Evolutionary conservation across 2,797 vertebrate species (phyloP).

Genomic region (Enteromius treurensis): DNA sequence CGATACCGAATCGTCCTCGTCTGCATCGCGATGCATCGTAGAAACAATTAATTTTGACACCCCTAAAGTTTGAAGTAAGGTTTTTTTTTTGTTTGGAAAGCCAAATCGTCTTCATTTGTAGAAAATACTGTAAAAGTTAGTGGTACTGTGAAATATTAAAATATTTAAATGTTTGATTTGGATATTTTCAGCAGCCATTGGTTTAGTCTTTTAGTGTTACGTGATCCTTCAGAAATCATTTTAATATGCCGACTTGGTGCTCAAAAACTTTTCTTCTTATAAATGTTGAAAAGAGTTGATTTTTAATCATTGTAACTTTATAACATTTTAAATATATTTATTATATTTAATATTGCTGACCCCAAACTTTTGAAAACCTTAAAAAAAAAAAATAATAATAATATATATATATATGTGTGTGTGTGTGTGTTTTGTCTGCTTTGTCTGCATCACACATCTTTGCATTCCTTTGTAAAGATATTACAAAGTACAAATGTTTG

Average conservation of each 20-base stretch:
- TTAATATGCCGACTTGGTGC: background rate
- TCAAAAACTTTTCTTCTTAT: background rate
- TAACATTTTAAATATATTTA: background rate
- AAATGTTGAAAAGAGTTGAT: background rate
- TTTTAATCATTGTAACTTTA: background rate
- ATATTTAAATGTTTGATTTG: background rate
- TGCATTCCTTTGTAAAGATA: background rate
- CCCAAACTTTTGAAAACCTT: background rate
- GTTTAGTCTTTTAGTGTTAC: background rate
- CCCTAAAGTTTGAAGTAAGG: too few relatives aligned
- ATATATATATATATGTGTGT: too few relatives aligned
- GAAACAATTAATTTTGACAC: too few relatives aligned
- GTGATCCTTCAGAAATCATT: background rate
- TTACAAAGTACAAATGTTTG: background rate
- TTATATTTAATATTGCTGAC: background rate
- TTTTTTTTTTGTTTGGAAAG: too few relatives aligned
- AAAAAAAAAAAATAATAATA: too few relatives aligned
- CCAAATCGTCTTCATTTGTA: background rate
- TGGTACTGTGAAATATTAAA: background rate
- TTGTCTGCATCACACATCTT: background rate
- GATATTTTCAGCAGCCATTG: background rate
- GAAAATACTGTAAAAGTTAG: background rate
- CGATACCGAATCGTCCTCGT: too few relatives aligned
- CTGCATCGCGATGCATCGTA: too few relatives aligned
- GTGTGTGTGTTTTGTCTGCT: too few relatives aligned